These are phyloP conservation scores for Hydrophis major DNA, from an alignment of 2,797 vertebrate genomes.

Conservation along the genomic window DNA sequence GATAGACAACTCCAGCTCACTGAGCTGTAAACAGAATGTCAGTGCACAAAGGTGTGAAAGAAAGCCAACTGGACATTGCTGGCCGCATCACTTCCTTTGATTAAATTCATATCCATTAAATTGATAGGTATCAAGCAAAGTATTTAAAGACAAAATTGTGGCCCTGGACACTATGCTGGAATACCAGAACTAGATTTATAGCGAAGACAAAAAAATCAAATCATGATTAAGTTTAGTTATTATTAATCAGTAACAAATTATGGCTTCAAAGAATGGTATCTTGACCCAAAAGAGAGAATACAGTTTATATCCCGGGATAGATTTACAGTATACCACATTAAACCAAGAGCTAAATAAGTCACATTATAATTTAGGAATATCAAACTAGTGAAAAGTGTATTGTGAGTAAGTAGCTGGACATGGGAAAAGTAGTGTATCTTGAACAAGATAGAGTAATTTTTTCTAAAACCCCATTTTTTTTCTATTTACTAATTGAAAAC, in stretches of 20 bases:
- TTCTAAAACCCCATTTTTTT: background rate
- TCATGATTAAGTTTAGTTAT: background rate
- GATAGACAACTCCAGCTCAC: background rate
- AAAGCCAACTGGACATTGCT: background rate
- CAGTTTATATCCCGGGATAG: background rate
- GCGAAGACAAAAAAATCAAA: background rate
- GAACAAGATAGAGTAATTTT: background rate
- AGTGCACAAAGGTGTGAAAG: slow-evolving; percentile 14
- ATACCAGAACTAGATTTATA: background rate
- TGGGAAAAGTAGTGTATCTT: background rate
- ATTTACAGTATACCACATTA: background rate
- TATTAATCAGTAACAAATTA: background rate
- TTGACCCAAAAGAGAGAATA: background rate
- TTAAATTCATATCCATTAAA: background rate
- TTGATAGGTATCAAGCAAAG: background rate
- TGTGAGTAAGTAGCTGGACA: background rate
- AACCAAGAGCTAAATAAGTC: background rate
- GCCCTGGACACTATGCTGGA: background rate
- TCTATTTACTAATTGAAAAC: background rate
- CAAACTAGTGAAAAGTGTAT: background rate
- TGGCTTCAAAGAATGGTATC: background rate
- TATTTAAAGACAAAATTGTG: background rate
- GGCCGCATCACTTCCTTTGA: background rate
- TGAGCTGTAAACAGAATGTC: slow-evolving; percentile 49
- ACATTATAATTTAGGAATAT: background rate